Evolutionary conservation across 1,140 invertebrate genomes (phyloP).

Genomic region (Probaryconus sp.): DNA sequence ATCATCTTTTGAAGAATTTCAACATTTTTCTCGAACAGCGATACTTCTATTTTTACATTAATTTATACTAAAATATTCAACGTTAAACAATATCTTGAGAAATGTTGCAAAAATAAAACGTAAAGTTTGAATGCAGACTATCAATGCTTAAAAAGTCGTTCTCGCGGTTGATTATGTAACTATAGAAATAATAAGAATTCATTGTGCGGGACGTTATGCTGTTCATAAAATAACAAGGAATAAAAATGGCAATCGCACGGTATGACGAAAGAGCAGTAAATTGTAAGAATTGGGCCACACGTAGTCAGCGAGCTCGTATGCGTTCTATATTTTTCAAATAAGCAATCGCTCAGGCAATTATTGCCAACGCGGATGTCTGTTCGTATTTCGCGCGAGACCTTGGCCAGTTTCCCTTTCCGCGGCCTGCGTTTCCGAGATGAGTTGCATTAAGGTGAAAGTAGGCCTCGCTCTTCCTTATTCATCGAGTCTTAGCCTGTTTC

Average conservation of each 20-base stretch:
- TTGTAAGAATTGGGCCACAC: constrained; percentile 75
- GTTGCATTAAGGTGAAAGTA: constrained; percentile 54
- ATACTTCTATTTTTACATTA: no score
- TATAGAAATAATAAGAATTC: constrained; percentile 29
- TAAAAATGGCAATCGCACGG: constrained; percentile 56
- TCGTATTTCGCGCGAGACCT: constrained; percentile 73
- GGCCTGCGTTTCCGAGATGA: constrained; percentile 43
- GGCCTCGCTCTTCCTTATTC: constrained; percentile 13
- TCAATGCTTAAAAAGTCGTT: constrained; percentile 36
- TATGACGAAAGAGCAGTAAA: constrained; percentile 73
- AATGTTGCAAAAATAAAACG: neutral
- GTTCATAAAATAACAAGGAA: constrained; percentile 57
- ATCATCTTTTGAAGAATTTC: no score
- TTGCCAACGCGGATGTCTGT: constrained; percentile 76
- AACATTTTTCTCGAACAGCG: no score
- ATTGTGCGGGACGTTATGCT: constrained; percentile 32
- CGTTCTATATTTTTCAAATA: constrained; percentile 69
- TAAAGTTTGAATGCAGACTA: constrained; percentile 15
- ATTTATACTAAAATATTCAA: neutral
- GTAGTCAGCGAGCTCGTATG: constrained; percentile 47
- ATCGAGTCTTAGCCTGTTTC: neutral
- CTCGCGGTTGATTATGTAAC: constrained; percentile 35
- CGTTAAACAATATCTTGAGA: neutral
- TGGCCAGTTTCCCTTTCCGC: constrained; percentile 76
- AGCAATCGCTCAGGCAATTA: constrained; percentile 72